A percentile compares a stretch with the other conserved stretches of the same genome.
Conservation (phyloP, 2,113 vertebrate species). For the Pampusana beccarii region DNA sequence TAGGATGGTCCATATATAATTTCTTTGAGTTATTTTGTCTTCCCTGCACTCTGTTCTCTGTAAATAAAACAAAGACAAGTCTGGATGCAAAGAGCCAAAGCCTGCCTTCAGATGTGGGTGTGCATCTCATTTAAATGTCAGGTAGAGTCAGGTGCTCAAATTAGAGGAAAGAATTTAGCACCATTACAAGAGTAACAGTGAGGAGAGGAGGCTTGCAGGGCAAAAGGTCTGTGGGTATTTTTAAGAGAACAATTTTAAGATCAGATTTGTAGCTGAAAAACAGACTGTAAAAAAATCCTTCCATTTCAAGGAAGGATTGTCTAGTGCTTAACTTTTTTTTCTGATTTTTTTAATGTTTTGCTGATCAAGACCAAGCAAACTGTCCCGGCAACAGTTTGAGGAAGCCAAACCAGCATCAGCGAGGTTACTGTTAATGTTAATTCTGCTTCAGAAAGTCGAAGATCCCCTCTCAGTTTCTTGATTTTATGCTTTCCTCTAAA, state of each 20-base stretch:
- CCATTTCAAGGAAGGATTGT: neutral
- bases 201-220: neutral
- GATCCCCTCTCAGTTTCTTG: neutral
- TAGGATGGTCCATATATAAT: neutral
- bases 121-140: slow-evolving; percentile 31
- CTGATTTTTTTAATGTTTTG: neutral
- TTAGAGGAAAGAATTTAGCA: neutral
- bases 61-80: slow-evolving; percentile 19
- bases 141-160: slow-evolving; percentile 9
- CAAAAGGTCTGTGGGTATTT: neutral
- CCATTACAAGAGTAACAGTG: neutral
- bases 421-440: neutral
- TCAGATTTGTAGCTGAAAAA: neutral
- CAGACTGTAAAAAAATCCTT: neutral
- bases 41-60: neutral
- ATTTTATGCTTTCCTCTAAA: neutral
- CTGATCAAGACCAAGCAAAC: neutral
- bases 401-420: neutral
- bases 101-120: neutral
- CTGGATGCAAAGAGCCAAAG: neutral
- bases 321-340: neutral
- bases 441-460: neutral
- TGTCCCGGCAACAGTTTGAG: neutral
- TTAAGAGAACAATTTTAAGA: neutral
- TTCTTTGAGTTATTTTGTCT: neutral